Conservation (phyloP, 2,888 invertebrate species). For the Lycaena phlaeas region DNA sequence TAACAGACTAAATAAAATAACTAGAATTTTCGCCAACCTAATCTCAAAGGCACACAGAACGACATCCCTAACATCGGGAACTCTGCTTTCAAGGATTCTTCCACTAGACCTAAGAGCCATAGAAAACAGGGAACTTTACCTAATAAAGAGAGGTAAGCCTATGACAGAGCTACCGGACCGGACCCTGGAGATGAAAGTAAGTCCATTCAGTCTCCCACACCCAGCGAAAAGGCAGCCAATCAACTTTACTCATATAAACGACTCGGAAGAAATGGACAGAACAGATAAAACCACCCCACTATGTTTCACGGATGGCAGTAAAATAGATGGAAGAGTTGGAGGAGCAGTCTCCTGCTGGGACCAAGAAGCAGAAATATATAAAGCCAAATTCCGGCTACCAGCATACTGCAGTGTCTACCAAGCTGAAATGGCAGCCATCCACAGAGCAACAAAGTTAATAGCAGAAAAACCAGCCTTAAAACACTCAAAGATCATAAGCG, state of each 20-base stretch:
- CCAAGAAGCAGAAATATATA: no score
- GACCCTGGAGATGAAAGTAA: neutral
- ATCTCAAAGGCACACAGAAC: slow-evolving; percentile 10
- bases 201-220: neutral
- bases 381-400: neutral
- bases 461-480: no score
- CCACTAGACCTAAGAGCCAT: slow-evolving; percentile 13
- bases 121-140: slow-evolving; percentile 9
- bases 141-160: slow-evolving; percentile 9
- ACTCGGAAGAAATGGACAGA: neutral
- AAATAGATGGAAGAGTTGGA: slow-evolving; percentile 10
- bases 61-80: neutral
- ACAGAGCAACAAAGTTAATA: no score
- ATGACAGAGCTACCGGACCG: neutral
- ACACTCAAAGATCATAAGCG: no score
- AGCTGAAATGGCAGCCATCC: no score
- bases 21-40: slow-evolving; percentile 1
- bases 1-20: neutral
- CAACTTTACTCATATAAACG: neutral
- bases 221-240: slow-evolving; percentile 1
- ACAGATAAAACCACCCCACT: no score
- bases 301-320: slow-evolving; percentile 10
- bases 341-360: neutral
- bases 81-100: neutral
- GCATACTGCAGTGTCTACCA: slow-evolving; percentile 11